Conservation (phyloP, 2,888 invertebrate species). For the Glomeris marginata region DNA sequence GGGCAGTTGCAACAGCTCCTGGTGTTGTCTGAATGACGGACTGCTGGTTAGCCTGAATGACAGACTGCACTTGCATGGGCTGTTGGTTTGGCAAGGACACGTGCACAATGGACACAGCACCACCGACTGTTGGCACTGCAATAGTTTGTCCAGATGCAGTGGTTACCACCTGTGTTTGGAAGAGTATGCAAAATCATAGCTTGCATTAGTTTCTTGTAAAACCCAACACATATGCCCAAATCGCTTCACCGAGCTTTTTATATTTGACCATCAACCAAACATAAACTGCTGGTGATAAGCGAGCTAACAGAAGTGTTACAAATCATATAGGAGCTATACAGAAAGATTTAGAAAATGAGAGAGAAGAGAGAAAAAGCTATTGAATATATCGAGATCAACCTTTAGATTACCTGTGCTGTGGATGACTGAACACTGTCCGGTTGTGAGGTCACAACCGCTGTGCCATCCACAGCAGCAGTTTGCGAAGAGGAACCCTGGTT, state of each 20-base stretch:
- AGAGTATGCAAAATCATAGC: not conserved
- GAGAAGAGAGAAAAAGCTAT: too few species aligned
- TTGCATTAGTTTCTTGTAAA: too few species aligned
- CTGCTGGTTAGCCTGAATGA: constrained; percentile 62
- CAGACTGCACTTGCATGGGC: constrained; percentile 57
- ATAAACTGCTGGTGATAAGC: too few species aligned
- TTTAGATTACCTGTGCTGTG: constrained; percentile 35
- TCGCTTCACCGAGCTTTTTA: too few species aligned
- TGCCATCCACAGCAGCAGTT: constrained; percentile 3
- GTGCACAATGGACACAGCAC: constrained; percentile 53
- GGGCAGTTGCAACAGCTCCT: constrained; percentile 50
- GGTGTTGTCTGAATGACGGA: constrained; percentile 90
- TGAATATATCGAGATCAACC: not conserved
- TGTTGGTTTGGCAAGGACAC: constrained; percentile 46
- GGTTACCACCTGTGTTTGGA: constrained; percentile 9
- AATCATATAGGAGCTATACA: too few species aligned
- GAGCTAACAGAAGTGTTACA: too few species aligned
- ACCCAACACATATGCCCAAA: too few species aligned
- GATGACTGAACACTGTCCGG: constrained; percentile 12
- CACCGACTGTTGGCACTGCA: constrained; percentile 21
- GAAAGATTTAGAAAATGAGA: not conserved
- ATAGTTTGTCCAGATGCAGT: constrained; percentile 16
- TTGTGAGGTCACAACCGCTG: constrained; percentile 10
- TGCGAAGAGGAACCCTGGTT: constrained; percentile 32
- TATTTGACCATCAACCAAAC: too few species aligned